These are phyloP conservation scores for Limnephilus lunatus DNA, from an alignment of 2,888 invertebrate species.

Conservation along the genomic window DNA sequence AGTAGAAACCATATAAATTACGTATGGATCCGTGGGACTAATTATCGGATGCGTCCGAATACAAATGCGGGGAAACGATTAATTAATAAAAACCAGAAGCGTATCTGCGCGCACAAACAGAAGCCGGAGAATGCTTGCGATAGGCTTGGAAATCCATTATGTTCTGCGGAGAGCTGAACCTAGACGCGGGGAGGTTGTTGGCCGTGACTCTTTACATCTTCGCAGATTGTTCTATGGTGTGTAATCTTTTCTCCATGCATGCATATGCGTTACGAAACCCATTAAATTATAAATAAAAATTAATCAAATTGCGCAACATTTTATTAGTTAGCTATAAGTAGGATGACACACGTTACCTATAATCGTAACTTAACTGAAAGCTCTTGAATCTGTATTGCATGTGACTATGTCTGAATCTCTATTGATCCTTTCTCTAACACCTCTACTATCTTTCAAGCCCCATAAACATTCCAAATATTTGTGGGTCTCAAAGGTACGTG, in stretches of 20 bases:
- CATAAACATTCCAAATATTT: background rate
- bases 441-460: background rate
- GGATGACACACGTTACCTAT: background rate
- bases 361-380: too few species aligned
- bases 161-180: background rate
- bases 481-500: too few species aligned
- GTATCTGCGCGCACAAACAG: slow-evolving; percentile 39
- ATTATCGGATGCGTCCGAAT: slow-evolving; percentile 52
- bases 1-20: slow-evolving; percentile 46
- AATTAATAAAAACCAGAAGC: slow-evolving; percentile 56
- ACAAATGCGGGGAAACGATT: slow-evolving; percentile 48
- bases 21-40: slow-evolving; percentile 48
- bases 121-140: background rate
- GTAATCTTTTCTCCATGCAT: background rate
- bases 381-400: too few species aligned
- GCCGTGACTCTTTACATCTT: background rate
- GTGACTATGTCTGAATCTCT: too few species aligned
- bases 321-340: background rate
- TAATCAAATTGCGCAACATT: background rate
- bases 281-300: background rate
- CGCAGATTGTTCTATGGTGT: background rate
- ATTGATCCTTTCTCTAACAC: background rate
- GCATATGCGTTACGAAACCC: background rate
- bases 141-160: slow-evolving; percentile 5
- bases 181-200: slow-evolving; percentile 2